Percentiles rank a stretch among this genome's conserved stretches.
These are phyloP conservation scores for Andrena haemorrhoa DNA, from an alignment of 2,888 invertebrate species.

Conservation along the genomic window DNA sequence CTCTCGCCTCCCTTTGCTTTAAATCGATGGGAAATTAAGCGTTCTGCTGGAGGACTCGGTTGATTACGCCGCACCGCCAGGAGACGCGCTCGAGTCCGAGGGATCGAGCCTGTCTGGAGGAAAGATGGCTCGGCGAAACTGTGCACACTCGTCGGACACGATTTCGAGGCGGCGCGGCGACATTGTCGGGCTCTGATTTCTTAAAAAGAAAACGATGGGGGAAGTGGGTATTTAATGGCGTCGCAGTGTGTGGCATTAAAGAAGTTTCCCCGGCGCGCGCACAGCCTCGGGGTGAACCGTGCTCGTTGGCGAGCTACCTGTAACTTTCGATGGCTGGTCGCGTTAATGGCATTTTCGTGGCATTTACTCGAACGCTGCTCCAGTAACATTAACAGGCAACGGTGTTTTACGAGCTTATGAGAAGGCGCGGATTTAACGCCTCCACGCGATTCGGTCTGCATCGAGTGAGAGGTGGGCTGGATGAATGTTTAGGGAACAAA, in stretches of 20 bases:
- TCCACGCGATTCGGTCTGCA: constrained; percentile 9
- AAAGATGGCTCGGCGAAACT: neutral
- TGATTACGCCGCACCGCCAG: neutral
- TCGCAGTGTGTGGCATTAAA: constrained; percentile 29
- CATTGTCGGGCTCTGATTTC: constrained; percentile 11
- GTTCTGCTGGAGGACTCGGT: neutral
- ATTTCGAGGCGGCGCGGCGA: neutral
- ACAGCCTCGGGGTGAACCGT: constrained; percentile 25
- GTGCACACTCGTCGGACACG: neutral
- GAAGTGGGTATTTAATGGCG: constrained; percentile 43
- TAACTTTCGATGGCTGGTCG: constrained; percentile 58
- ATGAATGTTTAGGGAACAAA: neutral
- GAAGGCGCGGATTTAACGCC: constrained; percentile 39
- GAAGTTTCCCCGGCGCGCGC: constrained; percentile 33
- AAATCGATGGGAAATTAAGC: constrained; percentile 24
- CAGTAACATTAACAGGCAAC: constrained; percentile 32
- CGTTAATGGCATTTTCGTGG: constrained; percentile 69
- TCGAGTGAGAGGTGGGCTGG: neutral
- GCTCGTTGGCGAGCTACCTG: constrained; percentile 19
- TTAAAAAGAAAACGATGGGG: neutral
- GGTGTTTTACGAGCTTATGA: constrained; percentile 40
- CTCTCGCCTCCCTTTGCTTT: neutral
- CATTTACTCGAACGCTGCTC: constrained; percentile 59
- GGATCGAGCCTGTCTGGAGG: constrained; percentile 6
- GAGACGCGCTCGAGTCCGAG: neutral